Percentiles rank a stretch among this genome's conserved stretches.
phyloP scores from a whole-genome alignment of 1,140 invertebrate genomes.

The Steinernema feltiae region DNA sequence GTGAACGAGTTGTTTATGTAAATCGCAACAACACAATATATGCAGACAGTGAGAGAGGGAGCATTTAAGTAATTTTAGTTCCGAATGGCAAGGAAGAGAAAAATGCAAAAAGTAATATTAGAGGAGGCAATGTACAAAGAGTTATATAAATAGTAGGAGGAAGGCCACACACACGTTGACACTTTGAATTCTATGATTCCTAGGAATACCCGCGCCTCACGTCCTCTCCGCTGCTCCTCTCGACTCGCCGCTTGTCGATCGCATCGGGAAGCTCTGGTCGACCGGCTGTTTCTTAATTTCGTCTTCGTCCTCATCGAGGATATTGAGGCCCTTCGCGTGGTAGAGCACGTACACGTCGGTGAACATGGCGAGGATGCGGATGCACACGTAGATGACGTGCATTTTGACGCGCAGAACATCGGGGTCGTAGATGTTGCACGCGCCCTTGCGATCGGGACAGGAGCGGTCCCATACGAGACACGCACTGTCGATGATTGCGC shows the following conservation, averaged over 20 bases:
- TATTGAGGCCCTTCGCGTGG: conserved; percentile 31
- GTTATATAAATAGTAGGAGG: too few relatives aligned
- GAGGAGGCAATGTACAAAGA: neutral
- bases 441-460: conserved; percentile 42
- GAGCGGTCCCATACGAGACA: conserved; percentile 50
- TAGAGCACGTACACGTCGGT: conserved; percentile 33
- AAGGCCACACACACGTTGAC: too few relatives aligned
- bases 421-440: conserved; percentile 51
- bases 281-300: neutral
- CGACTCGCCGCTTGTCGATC: neutral
- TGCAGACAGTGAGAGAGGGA: too few relatives aligned
- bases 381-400: conserved; percentile 28
- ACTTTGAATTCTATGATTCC: neutral
- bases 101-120: neutral
- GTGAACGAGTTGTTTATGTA: too few relatives aligned
- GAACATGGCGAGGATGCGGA: conserved; percentile 25
- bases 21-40: neutral
- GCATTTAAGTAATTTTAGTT: neutral
- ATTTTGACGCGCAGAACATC: conserved; percentile 37
- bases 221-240: neutral
- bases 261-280: neutral
- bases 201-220: neutral
- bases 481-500: conserved; percentile 48
- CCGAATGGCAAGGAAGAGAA: neutral
- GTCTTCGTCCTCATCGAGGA: conserved; percentile 26